Base-by-base conservation (phyloP, 2,888 invertebrate genomes). In the Aspidiotus destructor region DNA sequence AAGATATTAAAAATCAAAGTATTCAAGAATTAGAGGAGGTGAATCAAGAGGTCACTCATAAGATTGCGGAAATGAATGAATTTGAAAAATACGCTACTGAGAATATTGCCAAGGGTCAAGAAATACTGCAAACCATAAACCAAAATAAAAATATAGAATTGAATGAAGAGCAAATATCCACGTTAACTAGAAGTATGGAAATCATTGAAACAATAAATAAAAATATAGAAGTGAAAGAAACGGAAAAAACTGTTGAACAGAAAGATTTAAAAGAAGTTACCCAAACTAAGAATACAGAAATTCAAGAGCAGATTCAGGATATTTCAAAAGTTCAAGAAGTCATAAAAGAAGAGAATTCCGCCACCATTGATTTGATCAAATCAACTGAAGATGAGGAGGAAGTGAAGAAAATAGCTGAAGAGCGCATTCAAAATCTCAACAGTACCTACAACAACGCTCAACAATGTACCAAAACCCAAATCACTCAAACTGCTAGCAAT, bases 111-210 rank as follows among this genome's bases (percentile, higher is more conserved):
- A 16, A 42, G 8, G 8, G 11, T 53, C 2, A 73, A 71, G 65
- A 73, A 70, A 72, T 70, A 69, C 68, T 62, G 68, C 60, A 40
- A 71, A 69, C 69, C 3, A 9, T 16, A 16, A 28, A 28, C 28
- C 42, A 63, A 63, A n/a, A 52, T 13, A 16, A 63, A 52, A n/a
- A 52, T 63, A 15, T 52, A 13, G n/a, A 11, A 48, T 48, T 48
- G 6, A 48, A 48, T 48, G 48, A 48, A n/a, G 48, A 48, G n/a
- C 48, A 48, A 48, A 48, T 48, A 13, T n/a, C 10, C 2, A 11
- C 10, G 1, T 6, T 48, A 6, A 48, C 48, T 48, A 11, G n/a
- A n/a, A 48, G 48, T 48, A 13, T 48, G 10, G 11, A 48, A 48
- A 48, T 48, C 2, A n/a, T n/a, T 13, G n/a, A 48, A 13, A n/a